These are phyloP conservation scores for Drosophila pachea DNA, from an alignment of 1,140 invertebrate species.

Conservation along the genomic window DNA sequence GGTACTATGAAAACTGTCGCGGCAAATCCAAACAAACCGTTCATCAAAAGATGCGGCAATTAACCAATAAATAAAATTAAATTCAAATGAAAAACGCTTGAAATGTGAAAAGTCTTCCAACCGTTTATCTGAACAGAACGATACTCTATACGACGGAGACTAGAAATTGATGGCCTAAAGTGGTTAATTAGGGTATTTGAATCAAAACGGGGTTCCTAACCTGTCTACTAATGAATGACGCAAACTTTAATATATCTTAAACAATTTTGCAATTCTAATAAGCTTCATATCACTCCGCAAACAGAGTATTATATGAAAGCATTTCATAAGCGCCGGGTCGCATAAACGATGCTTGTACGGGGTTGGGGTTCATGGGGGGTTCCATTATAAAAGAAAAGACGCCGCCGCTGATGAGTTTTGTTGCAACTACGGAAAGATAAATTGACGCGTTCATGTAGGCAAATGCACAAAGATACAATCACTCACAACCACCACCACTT, in stretches of 20 bases:
- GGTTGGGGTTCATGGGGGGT: slow-evolving; percentile 5
- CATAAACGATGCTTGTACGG: background rate
- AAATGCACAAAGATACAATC: slow-evolving; percentile 65
- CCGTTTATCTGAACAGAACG: background rate
- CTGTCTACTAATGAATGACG: no score
- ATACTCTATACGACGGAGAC: background rate
- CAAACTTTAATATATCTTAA: no score
- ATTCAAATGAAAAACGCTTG: slow-evolving; percentile 66
- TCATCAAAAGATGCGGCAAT: slow-evolving; percentile 75
- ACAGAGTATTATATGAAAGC: slow-evolving; percentile 16
- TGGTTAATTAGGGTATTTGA: no score
- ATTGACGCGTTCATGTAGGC: slow-evolving; percentile 72
- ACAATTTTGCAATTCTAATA: no score
- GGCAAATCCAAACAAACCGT: slow-evolving; percentile 77
- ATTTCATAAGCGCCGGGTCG: slow-evolving; percentile 49
- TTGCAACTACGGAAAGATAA: slow-evolving; percentile 77
- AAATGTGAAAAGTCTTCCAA: slow-evolving; percentile 3
- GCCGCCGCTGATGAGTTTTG: slow-evolving; percentile 73
- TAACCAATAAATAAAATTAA: slow-evolving; percentile 71
- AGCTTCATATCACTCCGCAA: background rate
- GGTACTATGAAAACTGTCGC: slow-evolving; percentile 62
- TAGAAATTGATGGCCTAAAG: no score
- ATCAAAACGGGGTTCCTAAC: no score
- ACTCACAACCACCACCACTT: background rate
- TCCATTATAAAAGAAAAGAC: slow-evolving; percentile 72